Evolutionary conservation across 1,140 invertebrate genomes (phyloP), one percentile per base, ranked within the genome.

Genomic region (Doryteuthis pealeii): DNA sequence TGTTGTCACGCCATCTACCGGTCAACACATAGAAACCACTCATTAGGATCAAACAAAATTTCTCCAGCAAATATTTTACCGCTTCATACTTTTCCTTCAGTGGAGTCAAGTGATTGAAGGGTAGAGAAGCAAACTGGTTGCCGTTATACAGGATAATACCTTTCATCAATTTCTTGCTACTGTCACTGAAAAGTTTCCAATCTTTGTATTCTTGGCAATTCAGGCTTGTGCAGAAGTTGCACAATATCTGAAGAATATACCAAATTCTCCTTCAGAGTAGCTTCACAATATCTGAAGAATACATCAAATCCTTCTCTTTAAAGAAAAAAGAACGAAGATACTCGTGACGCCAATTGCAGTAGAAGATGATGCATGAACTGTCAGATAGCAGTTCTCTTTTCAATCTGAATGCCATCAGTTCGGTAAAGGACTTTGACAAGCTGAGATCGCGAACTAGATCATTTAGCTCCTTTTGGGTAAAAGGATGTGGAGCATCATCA

Each of bases 1-100:
- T 66, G 65, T 31, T 66, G 65, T 26, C 65, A 22, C 65, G 28
- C 65, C 65, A 66, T 66, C 65, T 66, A 22, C n/a, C 14, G 65
- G 65, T 66, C 65, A 31, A 66, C 65, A 31, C 65, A 66, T 12
- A 66, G 14, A 31, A 66, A 26, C 65, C 2, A 66, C 30, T 66
- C 14, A 31, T 66, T 14, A 14, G 14, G 65, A n/a, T 66, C 65
- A 66, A 66, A 26, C 30, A 0, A 31, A 66, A 22, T 66, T 66
- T 66, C n/a, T 66, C 65, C n/a, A 66, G 65, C 65, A 66, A 14
- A 31, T 66, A 66, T 26, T 66, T 66, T 26, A 66, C 65, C 30
- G 14, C 65, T 66, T 66, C 65, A 66, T 66, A 66, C 30, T 66
- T 66, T 26, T 66, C 65, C 1, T 66, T 31, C n/a, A 66, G 22